phyloP scores from a whole-genome alignment of 2,797 vertebrate genomes.

The Lutjanus campechanus region DNA sequence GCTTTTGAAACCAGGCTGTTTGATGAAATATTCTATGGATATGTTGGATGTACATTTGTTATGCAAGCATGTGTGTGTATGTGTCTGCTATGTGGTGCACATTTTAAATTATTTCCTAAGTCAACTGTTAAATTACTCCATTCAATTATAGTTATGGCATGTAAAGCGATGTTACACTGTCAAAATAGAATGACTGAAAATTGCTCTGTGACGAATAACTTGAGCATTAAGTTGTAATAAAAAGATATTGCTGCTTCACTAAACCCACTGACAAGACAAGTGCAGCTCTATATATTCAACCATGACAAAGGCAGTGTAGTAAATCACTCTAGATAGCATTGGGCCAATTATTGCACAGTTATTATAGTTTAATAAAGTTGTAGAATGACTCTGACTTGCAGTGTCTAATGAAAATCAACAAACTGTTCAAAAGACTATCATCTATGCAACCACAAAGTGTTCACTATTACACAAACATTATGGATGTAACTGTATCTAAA shows the following conservation, averaged over 20 bases:
- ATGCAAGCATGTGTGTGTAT: neutral
- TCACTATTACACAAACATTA: neutral
- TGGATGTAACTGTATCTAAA: no score
- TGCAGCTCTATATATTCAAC: slow-evolving; percentile 5
- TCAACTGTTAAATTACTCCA: slow-evolving; percentile 43
- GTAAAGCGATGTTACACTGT: slow-evolving; percentile 21
- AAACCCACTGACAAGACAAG: slow-evolving; percentile 27
- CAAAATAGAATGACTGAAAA: slow-evolving; percentile 36
- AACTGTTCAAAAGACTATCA: neutral
- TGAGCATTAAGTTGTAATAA: slow-evolving; percentile 11
- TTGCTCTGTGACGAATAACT: slow-evolving; percentile 33
- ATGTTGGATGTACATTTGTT: neutral
- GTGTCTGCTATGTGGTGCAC: neutral
- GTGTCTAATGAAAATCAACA: neutral
- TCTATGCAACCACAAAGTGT: neutral
- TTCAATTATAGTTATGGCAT: slow-evolving; percentile 24
- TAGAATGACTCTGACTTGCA: neutral
- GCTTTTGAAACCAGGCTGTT: neutral
- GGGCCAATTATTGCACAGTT: neutral
- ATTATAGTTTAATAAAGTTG: neutral
- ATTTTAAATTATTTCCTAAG: slow-evolving; percentile 19
- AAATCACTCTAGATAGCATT: slow-evolving; percentile 1
- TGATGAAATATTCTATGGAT: neutral
- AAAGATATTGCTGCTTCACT: slow-evolving; percentile 27
- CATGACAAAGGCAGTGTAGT: neutral